Evolutionary conservation across 2,888 invertebrate genomes (phyloP), one percentile per base, ranked within the genome.

Genomic region (Halocaridina rubra): DNA sequence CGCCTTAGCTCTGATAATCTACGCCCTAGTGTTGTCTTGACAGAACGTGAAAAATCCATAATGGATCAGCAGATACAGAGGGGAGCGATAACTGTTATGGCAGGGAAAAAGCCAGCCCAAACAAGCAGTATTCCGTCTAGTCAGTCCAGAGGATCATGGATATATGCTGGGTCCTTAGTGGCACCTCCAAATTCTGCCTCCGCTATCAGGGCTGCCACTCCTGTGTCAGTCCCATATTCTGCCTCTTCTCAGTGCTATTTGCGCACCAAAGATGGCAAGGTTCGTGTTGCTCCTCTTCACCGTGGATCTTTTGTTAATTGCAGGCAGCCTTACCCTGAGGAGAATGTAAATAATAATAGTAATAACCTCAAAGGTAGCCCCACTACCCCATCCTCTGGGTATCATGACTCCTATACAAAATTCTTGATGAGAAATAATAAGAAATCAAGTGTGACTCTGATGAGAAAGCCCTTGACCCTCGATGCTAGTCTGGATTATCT

Each of bases 21-120:
- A 16, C 91, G 91, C 86, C 92, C 92, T 3, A 91, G 91, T 86
- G 91, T 92, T 16, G 90, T 92, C 8, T 88, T 92, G 5, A 91
- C 91, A 0, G 89, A 91, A 69, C 87, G 90, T 33, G 90, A 91
- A 85, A 46, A 75, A 77, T 64, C 86, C 22, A 33, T 46, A 29
- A 64, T 78, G 7, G 78, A 71, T 39, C 61, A 78, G 13, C 61
- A 78, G 32, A 53, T 76, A 22, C 86, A 67, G 8, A 71, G 72
- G 22, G 53, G 71, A 61, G 57, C 61, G 32, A 80, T 75, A 74
- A 80, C 84, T 46, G 80, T 75, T n/a, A 74, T 67, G 67, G 74
- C 79, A 75, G 80, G 79, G 10, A 64, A 64, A 33, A 67, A 75
- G n/a, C n/a, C 29, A 22, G 61, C 39, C 32, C 71, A 71, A 29